Base-by-base conservation (phyloP, 2,797 vertebrate genomes). In the Microchirus variegatus region DNA sequence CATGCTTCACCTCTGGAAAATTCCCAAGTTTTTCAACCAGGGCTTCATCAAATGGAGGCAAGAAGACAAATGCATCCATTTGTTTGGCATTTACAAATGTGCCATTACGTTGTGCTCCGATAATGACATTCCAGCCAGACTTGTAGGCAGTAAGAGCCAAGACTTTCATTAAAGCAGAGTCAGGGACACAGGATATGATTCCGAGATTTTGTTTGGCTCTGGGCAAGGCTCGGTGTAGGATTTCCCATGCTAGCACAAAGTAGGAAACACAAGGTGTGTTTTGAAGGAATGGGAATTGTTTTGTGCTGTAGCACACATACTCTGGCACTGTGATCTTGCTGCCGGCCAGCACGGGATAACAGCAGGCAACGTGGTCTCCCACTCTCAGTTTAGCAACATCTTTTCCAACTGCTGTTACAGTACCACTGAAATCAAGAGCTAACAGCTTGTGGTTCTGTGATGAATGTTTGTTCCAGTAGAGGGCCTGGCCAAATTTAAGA, bases 191-290 rank as follows among this genome's bases (percentile, higher is more conserved):
- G 17, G 84, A 91, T 47, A 92, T 53, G 40, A 94, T 89, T 11
- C 87, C 88, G 1, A 94, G 60, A 51, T 84, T 82, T 4, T 69
- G 61, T 78, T 91, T 95, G 16, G 74, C 43, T 63, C 58, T 87
- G 15, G 91, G 89, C 67, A 96, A 87, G 15, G 57, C 70, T 63
- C 67, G 75, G 42, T 74, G 82, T 17, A 95, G 59, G 67, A 95
- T 92, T 75, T 94, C 90, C 95, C 94, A 95, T 6, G 94, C 92
- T 19, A 95, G 57, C 37, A 93, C 82, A 65, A 95, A 92, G 61
- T 91, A 94, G 6, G 95, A 96, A 49, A 95, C 40, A 68, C 94
- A 96, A 1, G 94, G 95, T 15, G 85, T 77, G 10, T 84, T 90
- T 55, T 85, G 82, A 50, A 97, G 80, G 53, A 91, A 90, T 3